phyloP scores from a whole-genome alignment of 2,888 invertebrate species.

The Salpingus planirostris region DNA sequence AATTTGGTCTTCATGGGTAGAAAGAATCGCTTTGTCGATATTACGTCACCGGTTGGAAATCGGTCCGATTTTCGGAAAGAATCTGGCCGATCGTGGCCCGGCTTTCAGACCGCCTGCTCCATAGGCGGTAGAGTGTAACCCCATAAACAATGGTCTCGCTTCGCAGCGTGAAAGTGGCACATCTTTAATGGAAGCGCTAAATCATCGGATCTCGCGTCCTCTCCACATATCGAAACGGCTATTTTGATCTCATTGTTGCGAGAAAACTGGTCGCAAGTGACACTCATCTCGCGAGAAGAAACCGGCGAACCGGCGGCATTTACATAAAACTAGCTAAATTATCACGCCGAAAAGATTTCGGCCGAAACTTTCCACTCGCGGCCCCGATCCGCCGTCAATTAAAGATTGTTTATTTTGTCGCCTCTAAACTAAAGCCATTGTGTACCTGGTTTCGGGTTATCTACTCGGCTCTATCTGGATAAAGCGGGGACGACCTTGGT shows the following conservation, averaged over 20 bases:
- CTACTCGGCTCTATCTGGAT: too few species aligned
- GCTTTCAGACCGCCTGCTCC: too few species aligned
- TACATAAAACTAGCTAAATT: slow-evolving; percentile 9
- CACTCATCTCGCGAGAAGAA: not conserved
- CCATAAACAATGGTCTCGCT: slow-evolving; percentile 14
- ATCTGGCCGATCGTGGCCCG: too few species aligned
- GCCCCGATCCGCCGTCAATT: not conserved
- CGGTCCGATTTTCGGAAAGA: too few species aligned
- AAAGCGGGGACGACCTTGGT: slow-evolving; percentile 19
- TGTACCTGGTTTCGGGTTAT: too few species aligned
- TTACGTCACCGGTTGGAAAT: too few species aligned
- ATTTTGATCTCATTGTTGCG: slow-evolving; percentile 1
- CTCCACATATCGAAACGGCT: slow-evolving; percentile 3
- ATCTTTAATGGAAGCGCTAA: slow-evolving; percentile 12
- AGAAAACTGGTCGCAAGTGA: not conserved
- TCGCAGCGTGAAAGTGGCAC: slow-evolving; percentile 16
- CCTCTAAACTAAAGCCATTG: too few species aligned
- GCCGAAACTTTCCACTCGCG: too few species aligned
- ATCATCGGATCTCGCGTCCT: slow-evolving; percentile 5
- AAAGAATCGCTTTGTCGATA: too few species aligned
- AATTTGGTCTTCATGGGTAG: too few species aligned
- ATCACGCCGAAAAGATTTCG: not conserved
- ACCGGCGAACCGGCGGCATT: slow-evolving; percentile 1
- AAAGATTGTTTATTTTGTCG: not conserved
- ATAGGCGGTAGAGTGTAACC: slow-evolving; percentile 1